These are phyloP conservation scores for Melanotus villosus DNA, from an alignment of 2,888 invertebrate species.

Conservation along the genomic window DNA sequence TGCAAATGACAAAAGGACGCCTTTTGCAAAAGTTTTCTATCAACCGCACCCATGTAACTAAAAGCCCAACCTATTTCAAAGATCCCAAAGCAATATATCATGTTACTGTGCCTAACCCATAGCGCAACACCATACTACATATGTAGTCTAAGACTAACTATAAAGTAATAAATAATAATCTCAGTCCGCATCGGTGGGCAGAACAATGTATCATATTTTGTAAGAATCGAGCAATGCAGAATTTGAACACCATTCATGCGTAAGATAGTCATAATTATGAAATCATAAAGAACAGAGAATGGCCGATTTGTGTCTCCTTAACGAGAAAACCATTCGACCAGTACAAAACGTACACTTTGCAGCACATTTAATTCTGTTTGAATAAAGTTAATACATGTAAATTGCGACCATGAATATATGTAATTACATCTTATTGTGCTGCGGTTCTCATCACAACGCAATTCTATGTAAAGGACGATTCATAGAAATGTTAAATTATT, in stretches of 20 bases:
- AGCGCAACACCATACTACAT: conserved; percentile 43
- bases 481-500: too few species aligned
- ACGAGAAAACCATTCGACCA: conserved; percentile 27
- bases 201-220: conserved; percentile 54
- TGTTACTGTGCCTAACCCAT: conserved; percentile 44
- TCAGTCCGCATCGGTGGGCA: conserved; percentile 44
- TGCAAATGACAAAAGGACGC: conserved; percentile 18
- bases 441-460: conserved; percentile 18
- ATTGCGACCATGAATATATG: conserved; percentile 32
- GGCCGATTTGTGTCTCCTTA: conserved; percentile 34
- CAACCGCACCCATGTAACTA: conserved; percentile 41
- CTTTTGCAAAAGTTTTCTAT: conserved; percentile 13
- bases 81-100: conserved; percentile 42
- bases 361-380: conserved; percentile 29
- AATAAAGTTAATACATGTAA: conserved; percentile 34
- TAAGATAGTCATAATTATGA: conserved; percentile 26
- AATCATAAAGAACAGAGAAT: conserved; percentile 33
- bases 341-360: conserved; percentile 29
- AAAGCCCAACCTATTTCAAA: conserved; percentile 41
- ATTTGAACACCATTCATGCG: conserved; percentile 31
- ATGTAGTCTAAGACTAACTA: conserved; percentile 43
- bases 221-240: conserved; percentile 39
- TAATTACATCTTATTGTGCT: conserved; percentile 31
- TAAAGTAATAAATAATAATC: conserved; percentile 51
- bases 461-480: background rate